phyloP scores from a whole-genome alignment of 2,113 vertebrate genomes.

The Sebastes schlegelii region DNA sequence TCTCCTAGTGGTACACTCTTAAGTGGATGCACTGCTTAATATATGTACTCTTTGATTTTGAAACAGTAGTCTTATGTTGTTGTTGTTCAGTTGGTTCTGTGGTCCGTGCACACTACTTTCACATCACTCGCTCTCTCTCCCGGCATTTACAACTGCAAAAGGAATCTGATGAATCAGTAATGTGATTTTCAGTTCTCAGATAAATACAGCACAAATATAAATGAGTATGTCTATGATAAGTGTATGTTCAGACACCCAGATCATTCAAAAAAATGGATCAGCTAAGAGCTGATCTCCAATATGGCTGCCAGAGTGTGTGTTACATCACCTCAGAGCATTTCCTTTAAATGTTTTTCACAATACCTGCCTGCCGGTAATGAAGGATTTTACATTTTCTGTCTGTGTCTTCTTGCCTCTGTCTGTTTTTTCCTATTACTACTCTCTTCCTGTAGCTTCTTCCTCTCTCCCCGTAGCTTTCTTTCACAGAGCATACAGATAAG shows the following conservation, averaged over 20 bases:
- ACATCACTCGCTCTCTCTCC: background rate
- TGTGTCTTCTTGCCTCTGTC: constrained; percentile 7
- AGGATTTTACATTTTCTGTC: constrained; percentile 7
- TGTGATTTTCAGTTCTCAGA: background rate
- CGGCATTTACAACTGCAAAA: background rate
- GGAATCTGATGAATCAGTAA: background rate
- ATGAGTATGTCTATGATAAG: background rate
- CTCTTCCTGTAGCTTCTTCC: constrained; percentile 9
- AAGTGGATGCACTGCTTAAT: too few species aligned
- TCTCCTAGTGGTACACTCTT: too few species aligned
- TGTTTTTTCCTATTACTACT: constrained; percentile 8
- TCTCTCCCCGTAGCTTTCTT: constrained; percentile 11
- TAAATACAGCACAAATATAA: background rate
- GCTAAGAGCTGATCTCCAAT: constrained; percentile 21
- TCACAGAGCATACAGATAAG: constrained; percentile 44
- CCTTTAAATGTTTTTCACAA: constrained; percentile 31
- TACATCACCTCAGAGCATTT: constrained; percentile 14
- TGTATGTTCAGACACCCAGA: background rate
- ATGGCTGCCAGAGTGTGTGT: constrained; percentile 19
- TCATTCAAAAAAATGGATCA: background rate
- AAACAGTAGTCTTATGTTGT: too few species aligned
- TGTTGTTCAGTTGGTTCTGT: too few species aligned
- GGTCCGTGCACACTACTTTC: background rate
- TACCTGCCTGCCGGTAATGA: constrained; percentile 24
- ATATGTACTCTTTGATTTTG: too few species aligned